Base-by-base conservation (phyloP, 2,888 invertebrate species). In the Rotaria magnacalcarata region DNA sequence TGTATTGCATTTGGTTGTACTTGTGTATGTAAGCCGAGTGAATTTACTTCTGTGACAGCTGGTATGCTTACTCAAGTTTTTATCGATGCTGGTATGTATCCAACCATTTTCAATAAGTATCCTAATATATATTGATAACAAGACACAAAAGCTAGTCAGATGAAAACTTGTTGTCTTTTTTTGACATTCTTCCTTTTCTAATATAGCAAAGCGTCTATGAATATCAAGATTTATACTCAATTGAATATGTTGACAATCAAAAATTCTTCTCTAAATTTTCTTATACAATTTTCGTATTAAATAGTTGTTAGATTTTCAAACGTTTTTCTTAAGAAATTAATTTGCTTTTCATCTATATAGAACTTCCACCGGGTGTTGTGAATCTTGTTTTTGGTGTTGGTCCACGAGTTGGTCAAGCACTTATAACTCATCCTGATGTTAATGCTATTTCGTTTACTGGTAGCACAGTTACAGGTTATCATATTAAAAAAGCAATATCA, bases 1-100 rank as follows among this genome's bases (percentile, higher is more conserved):
- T 95, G 97, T 27, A 91, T 99, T 88, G 96, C 97, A 54, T 96
- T 95, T 19, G 97, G 98, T 0, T 99, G 97, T 89, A 97, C 97
- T 0, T 94, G 97, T 0, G 92, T 93, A 1, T 88, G 92, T 41
- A 93, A 93, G 91, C 99, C 99, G 5, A 95, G 98, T 0, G 97
- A 97, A 91, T 98, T 99, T 89, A 99, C 99, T 0, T 99, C 99
- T 0, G 92, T 96, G 6, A 94, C 96, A 0, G 96, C 97, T 1
- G 91, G 99, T 54, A 74, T 88, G 84, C 52, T 88, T 34, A 88
- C 89, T 80, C 88, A 92, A 90, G 92, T 96, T 74, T 96, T 96
- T 0, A 94, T 60, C 10, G 75, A 85, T n/a, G 75, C 80, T 41
- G 86, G 85, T 80, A 47, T 43, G 43, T 50, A 50, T 50, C 5